phyloP scores from a whole-genome alignment of 2,113 vertebrate species.

The Nothobranchius kuhntae region DNA sequence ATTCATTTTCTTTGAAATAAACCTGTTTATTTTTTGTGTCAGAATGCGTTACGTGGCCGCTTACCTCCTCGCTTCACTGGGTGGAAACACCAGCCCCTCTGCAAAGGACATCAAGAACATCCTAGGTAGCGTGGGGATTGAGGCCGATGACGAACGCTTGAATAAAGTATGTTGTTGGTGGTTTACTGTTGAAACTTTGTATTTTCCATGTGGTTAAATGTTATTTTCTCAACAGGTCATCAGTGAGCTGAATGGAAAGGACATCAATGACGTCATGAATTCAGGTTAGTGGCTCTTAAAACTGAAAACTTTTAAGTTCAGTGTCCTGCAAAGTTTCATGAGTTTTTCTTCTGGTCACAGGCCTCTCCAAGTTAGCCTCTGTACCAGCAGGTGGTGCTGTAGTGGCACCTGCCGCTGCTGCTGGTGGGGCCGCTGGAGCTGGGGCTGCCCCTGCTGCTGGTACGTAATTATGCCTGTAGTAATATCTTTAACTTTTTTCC shows the following conservation, averaged over 20 bases:
- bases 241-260: slow-evolving; percentile 81
- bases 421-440: slow-evolving; percentile 59
- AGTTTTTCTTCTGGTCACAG: slow-evolving; percentile 40
- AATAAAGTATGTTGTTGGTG: slow-evolving; percentile 69
- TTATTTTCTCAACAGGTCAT: slow-evolving; percentile 70
- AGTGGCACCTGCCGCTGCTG: slow-evolving; percentile 66
- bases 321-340: not conserved
- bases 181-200: not conserved
- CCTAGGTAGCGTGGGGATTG: slow-evolving; percentile 83
- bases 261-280: slow-evolving; percentile 73
- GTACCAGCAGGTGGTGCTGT: slow-evolving; percentile 84
- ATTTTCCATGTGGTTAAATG: not conserved
- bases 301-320: not conserved
- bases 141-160: slow-evolving; percentile 82
- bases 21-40: not conserved
- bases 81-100: slow-evolving; percentile 82
- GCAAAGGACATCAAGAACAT: slow-evolving; percentile 84
- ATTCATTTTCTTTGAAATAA: too few relatives aligned
- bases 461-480: slow-evolving; percentile 26
- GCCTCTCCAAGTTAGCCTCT: slow-evolving; percentile 82
- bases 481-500: too few relatives aligned
- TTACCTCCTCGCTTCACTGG: slow-evolving; percentile 84
- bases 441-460: slow-evolving; percentile 81
- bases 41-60: slow-evolving; percentile 91
- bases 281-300: slow-evolving; percentile 55